Base-by-base conservation (phyloP, 2,797 vertebrate species). In the Pyrocephalus nanus region DNA sequence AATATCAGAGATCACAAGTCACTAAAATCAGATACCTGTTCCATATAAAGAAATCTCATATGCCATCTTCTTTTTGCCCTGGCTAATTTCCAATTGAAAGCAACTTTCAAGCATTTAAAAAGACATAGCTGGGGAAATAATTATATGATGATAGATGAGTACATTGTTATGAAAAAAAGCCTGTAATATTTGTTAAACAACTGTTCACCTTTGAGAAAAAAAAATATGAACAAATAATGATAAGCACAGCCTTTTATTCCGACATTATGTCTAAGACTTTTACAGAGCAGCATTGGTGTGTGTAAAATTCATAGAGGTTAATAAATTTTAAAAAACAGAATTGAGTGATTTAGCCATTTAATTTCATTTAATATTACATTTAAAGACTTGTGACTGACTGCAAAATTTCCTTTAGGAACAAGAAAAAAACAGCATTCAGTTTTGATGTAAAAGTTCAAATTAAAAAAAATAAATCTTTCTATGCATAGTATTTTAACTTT, bases 281-380 rank as follows among this genome's bases (percentile, higher is more conserved):
- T 93, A 71, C 34, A 83, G 12, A 71, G 58, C 76, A 72, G 8
- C 4, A 3, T 66, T 66, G 38, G 15, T 64, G 8, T 79, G 74
- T 80, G 80, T 47, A 88, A 87, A 71, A 95, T 75, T 92, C 85
- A 73, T 47, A 40, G 86, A 90, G 22, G 57, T 71, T 85, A 93
- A 93, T 34, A 90, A 72, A 84, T 88, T 94, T 90, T 55, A 48
- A 87, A 69, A 57, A 76, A 1, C 57, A 80, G 72, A 93, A 74
- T 88, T 50, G 20, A 55, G 36, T 40, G 12, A 90, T 53, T 79
- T 90, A 79, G 73, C 17, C 3, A 47, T 82, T 91, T 89, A 73
- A 87, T 92, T 91, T 87, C 7, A 77, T 36, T 32, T 80, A 72
- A 22, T 21, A 79, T 23, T 75, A 40, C 38, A n/a, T 67, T 93